Percentiles rank a stretch among this genome's conserved stretches.
Conservation (phyloP, 1,140 invertebrate genomes). For the Drosophila auraria region DNA sequence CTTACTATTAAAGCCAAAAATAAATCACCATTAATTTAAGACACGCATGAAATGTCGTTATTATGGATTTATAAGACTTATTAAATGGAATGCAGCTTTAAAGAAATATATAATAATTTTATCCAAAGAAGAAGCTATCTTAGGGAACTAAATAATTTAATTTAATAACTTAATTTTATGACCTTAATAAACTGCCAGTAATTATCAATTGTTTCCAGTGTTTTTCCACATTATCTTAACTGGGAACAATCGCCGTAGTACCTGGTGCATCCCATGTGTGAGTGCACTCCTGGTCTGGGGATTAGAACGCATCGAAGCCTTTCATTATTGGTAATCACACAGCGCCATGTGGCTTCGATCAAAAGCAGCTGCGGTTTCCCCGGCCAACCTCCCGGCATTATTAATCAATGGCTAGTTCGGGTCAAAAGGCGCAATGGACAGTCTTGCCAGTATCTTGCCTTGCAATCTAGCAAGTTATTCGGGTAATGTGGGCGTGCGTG, state of each 20-base stretch:
- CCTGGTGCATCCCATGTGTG: conserved; percentile 19
- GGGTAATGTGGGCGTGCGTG: neutral
- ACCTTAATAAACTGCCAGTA: too few relatives aligned
- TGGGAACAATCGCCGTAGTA: conserved; percentile 20
- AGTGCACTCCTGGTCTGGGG: conserved; percentile 18
- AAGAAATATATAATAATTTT: too few relatives aligned
- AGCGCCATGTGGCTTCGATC: conserved; percentile 46
- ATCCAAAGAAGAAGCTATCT: too few relatives aligned
- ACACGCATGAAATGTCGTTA: too few relatives aligned
- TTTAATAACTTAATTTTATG: too few relatives aligned
- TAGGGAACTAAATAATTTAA: too few relatives aligned
- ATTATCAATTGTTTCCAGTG: neutral
- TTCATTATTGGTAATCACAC: conserved; percentile 64
- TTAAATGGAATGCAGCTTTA: too few relatives aligned
- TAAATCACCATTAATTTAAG: too few relatives aligned
- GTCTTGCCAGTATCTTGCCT: conserved; percentile 29
- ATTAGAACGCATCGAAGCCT: conserved; percentile 36
- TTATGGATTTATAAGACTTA: too few relatives aligned
- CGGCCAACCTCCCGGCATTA: conserved; percentile 43
- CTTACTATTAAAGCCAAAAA: too few relatives aligned
- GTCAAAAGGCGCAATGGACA: conserved; percentile 56
- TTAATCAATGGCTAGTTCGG: conserved; percentile 61
- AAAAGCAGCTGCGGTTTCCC: conserved; percentile 15
- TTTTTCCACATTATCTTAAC: neutral
- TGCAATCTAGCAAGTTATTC: conserved; percentile 35